Conservation (phyloP, 23 tunicate species). For the Botrylloides violaceus region DNA sequence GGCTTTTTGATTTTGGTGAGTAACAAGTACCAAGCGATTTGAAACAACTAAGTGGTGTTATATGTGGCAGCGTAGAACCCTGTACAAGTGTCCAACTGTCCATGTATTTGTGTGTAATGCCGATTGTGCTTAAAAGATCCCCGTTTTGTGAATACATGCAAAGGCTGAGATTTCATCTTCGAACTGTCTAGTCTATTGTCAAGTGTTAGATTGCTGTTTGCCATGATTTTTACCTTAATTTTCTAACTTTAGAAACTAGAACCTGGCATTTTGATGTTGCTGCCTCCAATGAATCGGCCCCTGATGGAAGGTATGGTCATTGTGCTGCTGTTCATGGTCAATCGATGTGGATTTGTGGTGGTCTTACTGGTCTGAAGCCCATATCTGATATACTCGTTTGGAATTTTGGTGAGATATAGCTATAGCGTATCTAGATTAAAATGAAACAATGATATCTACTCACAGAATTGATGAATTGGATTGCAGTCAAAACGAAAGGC, state of each 20-base stretch:
- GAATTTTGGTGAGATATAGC: conserved; percentile 18
- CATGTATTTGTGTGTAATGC: no score
- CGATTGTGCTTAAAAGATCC: no score
- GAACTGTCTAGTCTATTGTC: no score
- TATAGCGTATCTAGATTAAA: neutral
- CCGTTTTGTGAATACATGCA: no score
- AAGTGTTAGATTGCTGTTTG: no score
- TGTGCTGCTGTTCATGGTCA: conserved; percentile 42
- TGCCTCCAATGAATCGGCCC: conserved; percentile 9
- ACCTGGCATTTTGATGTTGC: conserved; percentile 21
- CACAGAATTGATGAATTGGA: conserved; percentile 36
- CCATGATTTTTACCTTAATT: no score
- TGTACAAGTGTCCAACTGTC: no score
- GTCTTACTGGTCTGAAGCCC: conserved; percentile 57
- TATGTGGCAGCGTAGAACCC: no score
- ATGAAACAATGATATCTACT: no score
- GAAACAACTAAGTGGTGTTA: no score
- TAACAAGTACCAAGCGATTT: no score
- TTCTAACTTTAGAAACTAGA: conserved; percentile 9
- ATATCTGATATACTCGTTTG: conserved; percentile 12
- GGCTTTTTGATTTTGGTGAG: conserved; percentile 39
- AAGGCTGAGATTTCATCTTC: no score
- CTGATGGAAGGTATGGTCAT: conserved; percentile 62
- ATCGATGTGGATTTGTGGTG: conserved; percentile 77
- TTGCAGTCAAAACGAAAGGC: conserved; percentile 39